Conservation (phyloP, 2,113 vertebrate genomes). For the Heterotilapia buettikoferi region DNA sequence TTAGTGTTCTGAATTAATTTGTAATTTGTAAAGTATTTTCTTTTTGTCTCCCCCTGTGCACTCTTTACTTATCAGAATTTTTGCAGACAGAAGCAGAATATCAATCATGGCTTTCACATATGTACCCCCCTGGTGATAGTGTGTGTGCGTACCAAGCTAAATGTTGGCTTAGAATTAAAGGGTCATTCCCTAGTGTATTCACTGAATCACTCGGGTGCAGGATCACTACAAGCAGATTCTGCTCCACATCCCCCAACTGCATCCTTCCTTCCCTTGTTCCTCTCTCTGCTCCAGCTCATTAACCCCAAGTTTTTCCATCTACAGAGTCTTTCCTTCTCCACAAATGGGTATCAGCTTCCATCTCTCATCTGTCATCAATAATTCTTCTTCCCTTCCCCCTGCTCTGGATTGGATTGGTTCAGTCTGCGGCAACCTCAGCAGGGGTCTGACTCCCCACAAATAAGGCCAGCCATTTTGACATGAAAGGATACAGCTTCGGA, state of each 20-base stretch:
- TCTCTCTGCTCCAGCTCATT: conserved; percentile 38
- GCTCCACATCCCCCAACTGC: conserved; percentile 1
- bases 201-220: conserved; percentile 33
- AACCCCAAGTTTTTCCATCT: conserved; percentile 20
- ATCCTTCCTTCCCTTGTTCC: not conserved
- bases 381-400: not conserved
- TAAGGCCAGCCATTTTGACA: conserved; percentile 51
- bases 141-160: conserved; percentile 31
- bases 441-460: conserved; percentile 40
- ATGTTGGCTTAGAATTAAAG: conserved; percentile 63
- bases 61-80: conserved; percentile 37
- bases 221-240: conserved; percentile 1
- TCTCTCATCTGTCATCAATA: conserved; percentile 34
- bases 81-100: conserved; percentile 59
- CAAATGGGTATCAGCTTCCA: conserved; percentile 29
- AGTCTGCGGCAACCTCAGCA: conserved; percentile 17
- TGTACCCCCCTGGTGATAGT: conserved; percentile 22
- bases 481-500: conserved; percentile 36
- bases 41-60: not conserved
- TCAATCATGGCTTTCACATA: conserved; percentile 32
- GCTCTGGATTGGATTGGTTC: conserved; percentile 9
- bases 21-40: not conserved
- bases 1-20: not conserved
- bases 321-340: not conserved
- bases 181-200: conserved; percentile 47